phyloP scores from a whole-genome alignment of 2,888 invertebrate species.

The Himalopsyche tibetana region DNA sequence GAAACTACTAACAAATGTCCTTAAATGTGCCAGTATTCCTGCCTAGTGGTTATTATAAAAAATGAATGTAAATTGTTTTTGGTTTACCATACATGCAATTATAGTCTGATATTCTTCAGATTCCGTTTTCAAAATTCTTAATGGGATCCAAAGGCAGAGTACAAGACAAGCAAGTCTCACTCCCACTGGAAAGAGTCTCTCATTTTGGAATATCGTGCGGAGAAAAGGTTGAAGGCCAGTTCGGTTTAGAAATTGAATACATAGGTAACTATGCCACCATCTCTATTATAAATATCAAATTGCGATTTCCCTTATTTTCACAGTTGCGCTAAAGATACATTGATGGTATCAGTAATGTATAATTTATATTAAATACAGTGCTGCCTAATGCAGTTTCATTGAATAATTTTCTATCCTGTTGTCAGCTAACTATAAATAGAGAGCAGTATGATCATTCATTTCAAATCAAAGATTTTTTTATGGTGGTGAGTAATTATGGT shows the following conservation, averaged over 20 bases:
- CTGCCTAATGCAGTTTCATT: too few species aligned
- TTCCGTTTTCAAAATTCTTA: conserved; percentile 96
- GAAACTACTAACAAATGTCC: background rate
- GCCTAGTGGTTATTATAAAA: background rate
- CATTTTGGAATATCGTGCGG: conserved; percentile 89
- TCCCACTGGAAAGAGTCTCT: conserved; percentile 80
- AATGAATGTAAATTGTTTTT: background rate
- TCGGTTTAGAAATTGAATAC: conserved; percentile 94
- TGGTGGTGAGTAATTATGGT: background rate
- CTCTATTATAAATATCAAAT: background rate
- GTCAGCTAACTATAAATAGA: too few species aligned
- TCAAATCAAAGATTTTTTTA: too few species aligned
- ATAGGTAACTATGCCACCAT: conserved; percentile 77
- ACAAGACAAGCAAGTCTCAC: conserved; percentile 86
- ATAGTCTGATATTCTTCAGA: conserved; percentile 77
- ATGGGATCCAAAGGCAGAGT: conserved; percentile 88
- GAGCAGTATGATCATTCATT: background rate
- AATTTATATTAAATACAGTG: too few species aligned
- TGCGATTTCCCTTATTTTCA: background rate
- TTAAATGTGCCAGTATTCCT: background rate
- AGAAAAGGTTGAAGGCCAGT: conserved; percentile 89
- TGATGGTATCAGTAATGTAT: background rate
- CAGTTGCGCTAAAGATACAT: background rate
- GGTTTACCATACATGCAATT: background rate
- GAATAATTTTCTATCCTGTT: too few species aligned